Percentiles rank a stretch among this genome's conserved stretches.
These are phyloP conservation scores for Umimayanthus chanpuru DNA, from an alignment of 92 coral and sea anemone genomes.

Conservation along the genomic window DNA sequence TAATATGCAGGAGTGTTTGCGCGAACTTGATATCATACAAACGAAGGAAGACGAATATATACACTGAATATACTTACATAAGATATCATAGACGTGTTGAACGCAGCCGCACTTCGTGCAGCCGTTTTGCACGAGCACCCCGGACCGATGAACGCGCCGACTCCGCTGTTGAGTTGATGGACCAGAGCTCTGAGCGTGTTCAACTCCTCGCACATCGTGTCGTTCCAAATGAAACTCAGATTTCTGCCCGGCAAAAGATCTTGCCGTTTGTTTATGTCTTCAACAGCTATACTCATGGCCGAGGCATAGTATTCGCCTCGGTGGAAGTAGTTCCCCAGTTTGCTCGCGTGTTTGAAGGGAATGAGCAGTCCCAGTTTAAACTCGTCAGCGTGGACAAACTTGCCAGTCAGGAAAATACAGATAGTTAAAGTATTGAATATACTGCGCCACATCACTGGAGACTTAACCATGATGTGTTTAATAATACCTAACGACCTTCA, in stretches of 20 bases:
- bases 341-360: constrained; percentile 71
- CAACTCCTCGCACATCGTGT: constrained; percentile 82
- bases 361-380: constrained; percentile 84
- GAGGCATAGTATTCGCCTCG: constrained; percentile 87
- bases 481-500: not conserved
- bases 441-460: not conserved
- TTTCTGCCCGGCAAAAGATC: constrained; percentile 86
- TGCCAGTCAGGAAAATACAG: not conserved
- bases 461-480: not conserved
- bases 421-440: not conserved
- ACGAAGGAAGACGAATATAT: not conserved
- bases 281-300: constrained; percentile 89
- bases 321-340: constrained; percentile 74
- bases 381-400: constrained; percentile 42
- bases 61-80: constrained; percentile 74
- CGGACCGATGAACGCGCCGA: constrained; percentile 90
- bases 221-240: constrained; percentile 87
- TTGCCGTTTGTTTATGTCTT: constrained; percentile 67
- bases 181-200: constrained; percentile 77
- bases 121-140: constrained; percentile 90
- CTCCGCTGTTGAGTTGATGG: constrained; percentile 82
- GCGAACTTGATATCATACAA: too few relatives aligned
- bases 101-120: constrained; percentile 92
- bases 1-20: not conserved
- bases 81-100: constrained; percentile 86